These are phyloP conservation scores for Papilio glaucus DNA, from an alignment of 1,140 invertebrate genomes.

Conservation along the genomic window DNA sequence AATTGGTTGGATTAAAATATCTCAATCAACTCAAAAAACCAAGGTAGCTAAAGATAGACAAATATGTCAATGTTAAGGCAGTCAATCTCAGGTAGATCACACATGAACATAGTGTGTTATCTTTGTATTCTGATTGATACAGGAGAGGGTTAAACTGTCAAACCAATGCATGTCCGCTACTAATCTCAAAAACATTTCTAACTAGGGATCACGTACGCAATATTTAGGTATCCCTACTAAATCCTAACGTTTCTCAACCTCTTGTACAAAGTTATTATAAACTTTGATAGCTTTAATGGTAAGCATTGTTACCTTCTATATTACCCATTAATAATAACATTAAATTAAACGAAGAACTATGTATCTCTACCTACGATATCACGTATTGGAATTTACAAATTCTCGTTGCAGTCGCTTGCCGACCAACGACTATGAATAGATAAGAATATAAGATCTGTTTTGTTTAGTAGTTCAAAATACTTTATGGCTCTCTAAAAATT, in stretches of 20 bases:
- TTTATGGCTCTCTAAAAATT: constrained; percentile 20
- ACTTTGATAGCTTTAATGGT: not conserved
- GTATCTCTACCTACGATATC: not conserved
- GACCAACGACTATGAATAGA: constrained; percentile 15
- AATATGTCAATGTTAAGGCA: too few relatives aligned
- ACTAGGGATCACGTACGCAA: too few relatives aligned
- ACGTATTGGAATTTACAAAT: not conserved
- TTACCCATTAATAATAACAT: not conserved
- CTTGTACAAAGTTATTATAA: not conserved
- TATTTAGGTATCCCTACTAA: too few relatives aligned
- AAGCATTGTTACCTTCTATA: not conserved
- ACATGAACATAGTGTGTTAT: too few relatives aligned
- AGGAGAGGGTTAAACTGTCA: too few relatives aligned
- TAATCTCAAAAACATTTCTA: too few relatives aligned
- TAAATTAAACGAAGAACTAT: not conserved
- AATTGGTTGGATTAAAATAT: too few relatives aligned
- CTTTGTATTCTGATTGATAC: too few relatives aligned
- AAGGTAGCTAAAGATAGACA: too few relatives aligned
- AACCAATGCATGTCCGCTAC: too few relatives aligned
- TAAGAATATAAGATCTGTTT: constrained; percentile 11
- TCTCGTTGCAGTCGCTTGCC: constrained; percentile 9
- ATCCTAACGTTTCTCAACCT: not conserved
- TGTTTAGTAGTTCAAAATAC: constrained; percentile 11
- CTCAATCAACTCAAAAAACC: too few relatives aligned
- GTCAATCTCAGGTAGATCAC: too few relatives aligned